Evolutionary conservation across 1,140 invertebrate genomes (phyloP), one percentile per base, ranked within the genome.

Genomic region (Brachionus manjavacas): DNA sequence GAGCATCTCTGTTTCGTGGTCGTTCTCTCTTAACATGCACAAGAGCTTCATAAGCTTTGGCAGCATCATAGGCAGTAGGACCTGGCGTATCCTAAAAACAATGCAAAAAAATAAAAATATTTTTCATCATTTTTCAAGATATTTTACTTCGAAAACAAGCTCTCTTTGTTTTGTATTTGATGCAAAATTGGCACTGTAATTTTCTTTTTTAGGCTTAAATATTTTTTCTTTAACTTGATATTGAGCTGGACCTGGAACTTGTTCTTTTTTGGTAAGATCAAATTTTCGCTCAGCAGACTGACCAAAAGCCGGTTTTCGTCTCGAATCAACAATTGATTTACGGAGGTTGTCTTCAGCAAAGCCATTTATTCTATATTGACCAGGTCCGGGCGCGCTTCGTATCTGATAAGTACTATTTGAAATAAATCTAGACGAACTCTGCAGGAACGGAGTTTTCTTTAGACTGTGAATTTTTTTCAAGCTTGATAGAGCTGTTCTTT

Each of bases 361-460:
- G 25, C 89, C 89, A 66, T 86, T 84, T n/a, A 88, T 86, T 85
- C 88, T 89, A 84, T 90, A 90, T 3, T 88, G 85, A 12, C 88
- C 89, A 14, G 89, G 89, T 84, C 89, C 89, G 88, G 84, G 83
- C 23, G 78, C 78, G 28, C 70, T 76, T 16, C 74, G 20, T n/a
- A 64, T 23, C 28, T 66, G 39, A 70, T 46, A 28, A 23, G 35
- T 23, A 23, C 68, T 84, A 6, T 12, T 39, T 14, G 49, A 43
- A 39, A 41, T 25, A 64, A 90, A 90, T 78, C 89, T 85, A 0
- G 88, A 87, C 20, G 89, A 87, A 16, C 89, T 89, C 85, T 89
- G 88, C 11, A 88, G 87, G 86, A 90, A 90, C 14, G 89, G 89
- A 83, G 88, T 89, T 81, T 87, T 86, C 83, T 89, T 90, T 78